These are phyloP conservation scores for Liolophura sinensis DNA, from an alignment of 1,140 invertebrate genomes.

Conservation along the genomic window DNA sequence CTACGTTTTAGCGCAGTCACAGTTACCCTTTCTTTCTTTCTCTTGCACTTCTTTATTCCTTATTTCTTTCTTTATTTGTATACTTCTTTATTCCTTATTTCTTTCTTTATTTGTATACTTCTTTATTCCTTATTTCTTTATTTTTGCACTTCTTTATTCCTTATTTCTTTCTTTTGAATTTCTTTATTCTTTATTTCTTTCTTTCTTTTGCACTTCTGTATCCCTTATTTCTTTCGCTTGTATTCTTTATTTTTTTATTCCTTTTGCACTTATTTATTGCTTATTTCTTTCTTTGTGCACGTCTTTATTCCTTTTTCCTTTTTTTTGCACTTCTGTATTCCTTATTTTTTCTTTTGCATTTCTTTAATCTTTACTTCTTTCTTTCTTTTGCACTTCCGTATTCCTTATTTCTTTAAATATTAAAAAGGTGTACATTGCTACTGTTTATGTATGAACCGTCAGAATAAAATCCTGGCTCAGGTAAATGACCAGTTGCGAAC, in stretches of 20 bases:
- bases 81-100: neutral
- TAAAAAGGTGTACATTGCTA: no score
- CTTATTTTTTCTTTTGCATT: neutral
- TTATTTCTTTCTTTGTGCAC: neutral
- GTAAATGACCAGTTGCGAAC: no score
- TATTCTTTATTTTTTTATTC: neutral
- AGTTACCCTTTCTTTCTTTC: conserved; percentile 1
- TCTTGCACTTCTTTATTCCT: neutral
- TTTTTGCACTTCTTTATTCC: neutral
- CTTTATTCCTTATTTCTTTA: neutral
- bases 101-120: neutral
- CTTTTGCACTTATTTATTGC: neutral
- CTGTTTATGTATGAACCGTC: no score
- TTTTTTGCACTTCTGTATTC: no score
- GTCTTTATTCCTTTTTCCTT: neutral
- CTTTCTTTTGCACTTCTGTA: neutral
- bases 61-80: neutral
- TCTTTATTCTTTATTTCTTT: conserved; percentile 1
- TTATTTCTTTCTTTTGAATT: neutral
- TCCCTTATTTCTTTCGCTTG: neutral
- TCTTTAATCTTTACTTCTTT: neutral
- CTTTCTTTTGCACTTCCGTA: conserved; percentile 3
- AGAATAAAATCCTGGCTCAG: no score
- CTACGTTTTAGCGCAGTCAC: no score
- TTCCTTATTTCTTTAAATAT: no score